A percentile compares a stretch with the other conserved stretches of the same genome.
Evolutionary conservation across 92 coral and sea anemone genomes (phyloP).

Genomic region (Pocillopora grandis): DNA sequence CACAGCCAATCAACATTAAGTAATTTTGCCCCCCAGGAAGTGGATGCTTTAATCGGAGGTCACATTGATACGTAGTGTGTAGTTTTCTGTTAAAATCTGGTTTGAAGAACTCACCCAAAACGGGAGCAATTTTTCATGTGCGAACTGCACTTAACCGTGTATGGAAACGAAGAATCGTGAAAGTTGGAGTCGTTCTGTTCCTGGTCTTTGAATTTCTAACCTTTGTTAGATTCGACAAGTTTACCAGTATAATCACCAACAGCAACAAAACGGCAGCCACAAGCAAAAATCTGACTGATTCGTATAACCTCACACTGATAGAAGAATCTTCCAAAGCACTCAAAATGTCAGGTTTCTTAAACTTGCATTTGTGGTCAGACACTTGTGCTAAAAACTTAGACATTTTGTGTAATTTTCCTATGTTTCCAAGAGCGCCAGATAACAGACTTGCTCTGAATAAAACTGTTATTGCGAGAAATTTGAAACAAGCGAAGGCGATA

Average conservation of each 20-base stretch:
- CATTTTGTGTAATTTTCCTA: constrained; percentile 49
- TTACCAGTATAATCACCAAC: background rate
- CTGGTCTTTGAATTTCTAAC: background rate
- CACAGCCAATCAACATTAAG: no score
- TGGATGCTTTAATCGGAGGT: no score
- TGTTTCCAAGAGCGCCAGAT: constrained; percentile 70
- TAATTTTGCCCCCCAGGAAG: no score
- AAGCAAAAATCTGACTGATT: no score
- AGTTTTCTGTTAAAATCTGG: background rate
- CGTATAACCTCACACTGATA: no score
- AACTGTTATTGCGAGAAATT: background rate
- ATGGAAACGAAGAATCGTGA: constrained; percentile 2
- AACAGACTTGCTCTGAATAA: background rate
- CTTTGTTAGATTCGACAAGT: background rate
- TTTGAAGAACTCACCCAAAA: background rate
- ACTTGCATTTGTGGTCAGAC: constrained; percentile 46
- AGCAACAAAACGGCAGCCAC: background rate
- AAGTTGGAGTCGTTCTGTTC: background rate
- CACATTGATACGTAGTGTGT: no score
- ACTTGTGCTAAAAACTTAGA: constrained; percentile 21
- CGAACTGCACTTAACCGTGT: background rate
- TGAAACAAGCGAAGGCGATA: no score
- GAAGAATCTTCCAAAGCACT: background rate
- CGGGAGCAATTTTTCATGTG: background rate
- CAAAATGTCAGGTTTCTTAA: constrained; percentile 2